Evolutionary conservation across 1,140 invertebrate species (phyloP), one percentile per base, ranked within the genome.

Genomic region (Megalopta genalis): DNA sequence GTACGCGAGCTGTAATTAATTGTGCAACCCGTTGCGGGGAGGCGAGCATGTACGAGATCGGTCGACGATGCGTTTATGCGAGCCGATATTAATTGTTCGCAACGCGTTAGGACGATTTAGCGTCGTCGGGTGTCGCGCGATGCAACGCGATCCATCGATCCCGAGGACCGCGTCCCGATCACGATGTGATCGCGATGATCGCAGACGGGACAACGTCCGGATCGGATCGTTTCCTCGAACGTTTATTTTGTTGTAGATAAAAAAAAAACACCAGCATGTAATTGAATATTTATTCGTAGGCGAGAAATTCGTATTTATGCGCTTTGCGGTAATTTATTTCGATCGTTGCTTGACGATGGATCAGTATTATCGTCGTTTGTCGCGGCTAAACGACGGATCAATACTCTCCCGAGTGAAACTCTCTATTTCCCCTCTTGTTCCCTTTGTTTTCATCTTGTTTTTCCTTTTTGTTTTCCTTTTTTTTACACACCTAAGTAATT

Each of bases 291-390:
- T 91, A 90, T 91, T 90, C 85, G 76, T 88, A 88, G 80, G 39
- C 85, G 83, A 84, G 64, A 77, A 87, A 63, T 82, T 78, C 73
- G 83, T 86, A 85, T 90, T 86, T 87, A 90, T 88, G 62, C n/a
- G n/a, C 62, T 71, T 66, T 32, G 21, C 77, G 72, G 49, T 78
- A 63, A 71, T 54, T 75, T 75, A 74, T 82, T 76, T 76, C 27
- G 64, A 86, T 67, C 71, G 77, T 49, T 49, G 68, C 14, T 18
- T 2, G 70, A 74, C 84, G 66, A 77, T 73, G 77, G 82, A 79
- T 81, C 83, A 84, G 90, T 91, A 91, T 92, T 91, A 88, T 82
- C 85, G 81, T 80, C 81, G 81, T 91, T 92, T 91, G 88, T 83
- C 72, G 70, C 42, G 60, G 39, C 77, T 83, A 91, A 90, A 88